Evolutionary conservation across 2,797 vertebrate species (phyloP).

Genomic region (Protonibea diacanthus): DNA sequence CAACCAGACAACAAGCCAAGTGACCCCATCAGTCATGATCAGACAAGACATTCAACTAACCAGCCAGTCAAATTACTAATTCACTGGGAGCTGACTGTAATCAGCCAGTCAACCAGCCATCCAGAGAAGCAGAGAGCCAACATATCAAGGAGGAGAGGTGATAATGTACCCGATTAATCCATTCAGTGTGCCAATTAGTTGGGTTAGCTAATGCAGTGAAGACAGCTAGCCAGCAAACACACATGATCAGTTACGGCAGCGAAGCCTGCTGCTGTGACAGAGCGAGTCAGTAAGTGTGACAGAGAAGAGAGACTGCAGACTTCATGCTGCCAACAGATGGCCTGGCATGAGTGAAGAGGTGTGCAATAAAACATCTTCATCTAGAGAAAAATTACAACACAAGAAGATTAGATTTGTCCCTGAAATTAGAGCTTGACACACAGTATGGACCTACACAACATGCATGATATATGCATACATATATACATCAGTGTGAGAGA

Average conservation of each 20-base stretch:
- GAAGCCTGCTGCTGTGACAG: slow-evolving; percentile 65
- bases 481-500: slow-evolving; percentile 11
- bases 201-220: slow-evolving; percentile 59
- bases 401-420: slow-evolving; percentile 14
- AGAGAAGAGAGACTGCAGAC: slow-evolving; percentile 62
- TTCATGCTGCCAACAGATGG: slow-evolving; percentile 65
- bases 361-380: slow-evolving; percentile 46
- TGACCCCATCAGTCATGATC: slow-evolving; percentile 23
- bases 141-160: slow-evolving; percentile 55
- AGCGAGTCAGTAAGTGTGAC: slow-evolving; percentile 72
- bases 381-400: slow-evolving; percentile 34
- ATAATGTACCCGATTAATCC: slow-evolving; percentile 67
- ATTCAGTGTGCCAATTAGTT: slow-evolving; percentile 55
- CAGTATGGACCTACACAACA: neutral
- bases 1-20: slow-evolving; percentile 16
- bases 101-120: slow-evolving; percentile 2
- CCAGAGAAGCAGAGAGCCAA: slow-evolving; percentile 43
- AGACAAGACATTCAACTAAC: slow-evolving; percentile 30
- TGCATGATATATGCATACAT: neutral
- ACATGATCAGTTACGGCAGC: slow-evolving; percentile 62
- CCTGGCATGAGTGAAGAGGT: slow-evolving; percentile 65
- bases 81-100: slow-evolving; percentile 6
- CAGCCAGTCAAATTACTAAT: slow-evolving; percentile 27
- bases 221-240: slow-evolving; percentile 66
- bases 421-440: neutral